Percentiles rank a stretch among this genome's conserved stretches.
Conservation (phyloP, 2,888 invertebrate species). For the Pollenia amentaria region DNA sequence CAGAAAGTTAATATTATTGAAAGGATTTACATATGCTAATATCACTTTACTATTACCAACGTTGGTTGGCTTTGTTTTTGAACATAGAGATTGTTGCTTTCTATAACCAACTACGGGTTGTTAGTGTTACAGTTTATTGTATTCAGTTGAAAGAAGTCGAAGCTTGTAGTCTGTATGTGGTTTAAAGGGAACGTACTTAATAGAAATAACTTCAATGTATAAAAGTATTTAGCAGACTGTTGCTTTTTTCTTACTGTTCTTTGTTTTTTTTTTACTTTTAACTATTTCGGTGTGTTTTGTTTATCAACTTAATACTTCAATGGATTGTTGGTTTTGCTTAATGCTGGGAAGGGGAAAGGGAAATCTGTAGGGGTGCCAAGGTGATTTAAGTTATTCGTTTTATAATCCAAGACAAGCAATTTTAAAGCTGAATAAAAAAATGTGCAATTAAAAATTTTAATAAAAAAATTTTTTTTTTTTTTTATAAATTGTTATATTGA, state of each 20-base stretch:
- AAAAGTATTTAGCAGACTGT: conserved; percentile 65
- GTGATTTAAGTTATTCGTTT: background rate
- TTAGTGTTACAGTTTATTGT: conserved; percentile 2
- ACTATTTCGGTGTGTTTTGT: conserved; percentile 27
- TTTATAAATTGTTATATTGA: no score
- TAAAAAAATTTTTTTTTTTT: background rate
- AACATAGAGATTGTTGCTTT: conserved; percentile 17
- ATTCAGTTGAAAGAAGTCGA: conserved; percentile 11
- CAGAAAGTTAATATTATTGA: conserved; percentile 59
- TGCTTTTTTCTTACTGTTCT: conserved; percentile 47
- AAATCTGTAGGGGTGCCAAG: background rate
- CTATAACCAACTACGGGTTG: conserved; percentile 16
- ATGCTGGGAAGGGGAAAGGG: background rate
- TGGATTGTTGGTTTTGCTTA: conserved; percentile 36
- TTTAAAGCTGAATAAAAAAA: no score
- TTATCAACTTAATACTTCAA: conserved; percentile 61
- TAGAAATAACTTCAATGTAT: conserved; percentile 45
- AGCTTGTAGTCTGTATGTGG: conserved; percentile 47
- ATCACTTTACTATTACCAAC: conserved; percentile 11
- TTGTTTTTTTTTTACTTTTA: background rate
- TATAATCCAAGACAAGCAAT: background rate
- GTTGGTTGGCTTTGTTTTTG: conserved; percentile 10
- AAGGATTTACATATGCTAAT: conserved; percentile 72
- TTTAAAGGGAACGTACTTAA: conserved; percentile 54
- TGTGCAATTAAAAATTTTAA: background rate